These are phyloP conservation scores for Disparrhopalites patrizii DNA, from an alignment of 2,888 invertebrate genomes.

Conservation along the genomic window DNA sequence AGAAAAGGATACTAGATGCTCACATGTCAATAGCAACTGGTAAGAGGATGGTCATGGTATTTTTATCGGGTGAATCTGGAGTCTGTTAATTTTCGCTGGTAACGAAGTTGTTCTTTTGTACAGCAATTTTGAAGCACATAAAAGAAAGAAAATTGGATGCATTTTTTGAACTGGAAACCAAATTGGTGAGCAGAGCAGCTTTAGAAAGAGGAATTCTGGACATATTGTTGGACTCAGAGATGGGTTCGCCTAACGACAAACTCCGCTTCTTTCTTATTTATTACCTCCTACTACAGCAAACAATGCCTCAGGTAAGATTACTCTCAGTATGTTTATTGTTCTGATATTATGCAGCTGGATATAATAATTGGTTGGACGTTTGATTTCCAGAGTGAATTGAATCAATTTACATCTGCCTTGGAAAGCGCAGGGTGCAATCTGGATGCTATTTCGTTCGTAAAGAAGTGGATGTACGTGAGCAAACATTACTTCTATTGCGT, in stretches of 20 bases:
- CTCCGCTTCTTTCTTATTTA: constrained; percentile 88
- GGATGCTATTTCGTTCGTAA: constrained; percentile 79
- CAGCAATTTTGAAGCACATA: constrained; percentile 73
- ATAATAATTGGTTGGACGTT: neutral
- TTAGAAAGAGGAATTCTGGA: constrained; percentile 62
- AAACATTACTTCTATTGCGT: neutral
- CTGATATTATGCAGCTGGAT: neutral
- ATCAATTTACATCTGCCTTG: constrained; percentile 75
- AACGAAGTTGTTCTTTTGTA: constrained; percentile 41
- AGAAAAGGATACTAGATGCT: constrained; percentile 96
- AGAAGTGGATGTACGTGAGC: constrained; percentile 77
- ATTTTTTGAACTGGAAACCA: constrained; percentile 96
- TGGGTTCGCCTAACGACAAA: constrained; percentile 87
- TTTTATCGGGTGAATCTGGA: neutral
- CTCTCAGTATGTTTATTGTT: neutral
- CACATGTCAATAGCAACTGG: constrained; percentile 97
- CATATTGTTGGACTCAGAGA: constrained; percentile 76
- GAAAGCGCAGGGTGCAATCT: constrained; percentile 79
- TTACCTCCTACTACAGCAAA: constrained; percentile 58
- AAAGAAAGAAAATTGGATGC: constrained; percentile 89
- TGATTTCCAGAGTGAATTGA: constrained; percentile 63
- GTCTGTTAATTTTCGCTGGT: neutral
- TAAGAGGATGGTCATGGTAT: constrained; percentile 48
- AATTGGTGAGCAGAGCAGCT: constrained; percentile 80
- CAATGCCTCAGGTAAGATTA: constrained; percentile 24